A percentile compares a stretch with the other conserved stretches of the same genome.
Conservation (phyloP, 1,140 invertebrate species). For the Pseudomyrmex flavicornis region DNA sequence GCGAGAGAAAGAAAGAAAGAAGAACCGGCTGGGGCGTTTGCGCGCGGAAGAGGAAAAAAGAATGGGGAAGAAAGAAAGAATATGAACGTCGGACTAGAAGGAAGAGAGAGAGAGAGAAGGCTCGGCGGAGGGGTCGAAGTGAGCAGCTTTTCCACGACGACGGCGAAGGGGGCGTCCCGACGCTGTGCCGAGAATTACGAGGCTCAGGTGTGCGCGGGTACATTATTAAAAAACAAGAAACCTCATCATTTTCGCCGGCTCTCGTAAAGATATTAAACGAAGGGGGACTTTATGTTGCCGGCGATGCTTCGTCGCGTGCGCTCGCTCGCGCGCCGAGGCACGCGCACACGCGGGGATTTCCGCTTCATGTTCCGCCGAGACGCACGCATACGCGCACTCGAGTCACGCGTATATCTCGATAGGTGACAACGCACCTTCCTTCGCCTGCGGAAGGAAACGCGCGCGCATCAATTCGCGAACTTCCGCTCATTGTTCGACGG, state of each 20-base stretch:
- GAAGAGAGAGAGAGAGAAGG: background rate
- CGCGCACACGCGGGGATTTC: slow-evolving; percentile 68
- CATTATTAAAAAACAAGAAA: slow-evolving; percentile 84
- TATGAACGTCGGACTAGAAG: slow-evolving; percentile 9
- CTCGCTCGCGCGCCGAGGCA: slow-evolving; percentile 51
- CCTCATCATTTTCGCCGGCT: slow-evolving; percentile 82
- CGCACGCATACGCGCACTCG: slow-evolving; percentile 11
- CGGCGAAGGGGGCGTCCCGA: slow-evolving; percentile 18
- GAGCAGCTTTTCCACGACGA: slow-evolving; percentile 54
- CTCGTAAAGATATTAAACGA: slow-evolving; percentile 84
- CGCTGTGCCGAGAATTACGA: slow-evolving; percentile 79
- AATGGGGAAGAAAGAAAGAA: slow-evolving; percentile 38
- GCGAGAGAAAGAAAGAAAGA: background rate
- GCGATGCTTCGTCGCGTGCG: slow-evolving; percentile 59
- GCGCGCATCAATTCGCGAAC: slow-evolving; percentile 63
- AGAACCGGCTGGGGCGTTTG: slow-evolving; percentile 2
- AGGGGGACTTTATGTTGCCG: slow-evolving; percentile 81
- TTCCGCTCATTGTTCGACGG: slow-evolving; percentile 68
- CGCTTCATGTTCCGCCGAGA: slow-evolving; percentile 75
- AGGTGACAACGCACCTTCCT: slow-evolving; percentile 58
- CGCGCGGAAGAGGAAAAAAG: background rate
- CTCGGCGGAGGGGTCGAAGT: slow-evolving; percentile 14
- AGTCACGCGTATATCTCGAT: slow-evolving; percentile 57
- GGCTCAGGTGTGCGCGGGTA: slow-evolving; percentile 81
- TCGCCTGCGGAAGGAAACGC: slow-evolving; percentile 59